These are phyloP conservation scores for Mechanitis messenoides DNA, from an alignment of 2,888 invertebrate species.

Conservation along the genomic window DNA sequence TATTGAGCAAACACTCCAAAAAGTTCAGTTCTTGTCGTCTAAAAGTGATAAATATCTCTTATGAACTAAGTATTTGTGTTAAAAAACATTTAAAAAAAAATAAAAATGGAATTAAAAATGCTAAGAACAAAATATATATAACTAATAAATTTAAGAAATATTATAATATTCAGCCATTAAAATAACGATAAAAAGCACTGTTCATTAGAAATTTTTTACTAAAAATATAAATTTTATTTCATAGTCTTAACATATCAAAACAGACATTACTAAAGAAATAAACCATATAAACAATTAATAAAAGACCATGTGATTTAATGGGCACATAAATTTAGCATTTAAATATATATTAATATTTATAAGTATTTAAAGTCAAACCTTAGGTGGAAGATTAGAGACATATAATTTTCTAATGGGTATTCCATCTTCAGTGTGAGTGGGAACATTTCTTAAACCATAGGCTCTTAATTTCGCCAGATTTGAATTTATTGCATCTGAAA, in stretches of 20 bases:
- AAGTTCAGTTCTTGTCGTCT: slow-evolving; percentile 74
- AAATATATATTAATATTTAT: slow-evolving; percentile 7
- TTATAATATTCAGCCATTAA: no score
- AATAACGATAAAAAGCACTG: no score
- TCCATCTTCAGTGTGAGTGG: slow-evolving; percentile 75
- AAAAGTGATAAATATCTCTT: slow-evolving; percentile 33
- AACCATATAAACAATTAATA: background rate
- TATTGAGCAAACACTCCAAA: slow-evolving; percentile 73
- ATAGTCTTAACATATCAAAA: background rate
- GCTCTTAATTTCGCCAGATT: slow-evolving; percentile 42
- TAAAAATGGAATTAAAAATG: background rate
- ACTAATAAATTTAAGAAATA: no score
- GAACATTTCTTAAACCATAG: slow-evolving; percentile 50
- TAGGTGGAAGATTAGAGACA: slow-evolving; percentile 74
- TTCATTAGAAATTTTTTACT: no score
- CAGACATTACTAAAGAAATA: slow-evolving; percentile 3
- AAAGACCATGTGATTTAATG: slow-evolving; percentile 1
- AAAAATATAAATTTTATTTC: no score
- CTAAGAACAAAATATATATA: no score
- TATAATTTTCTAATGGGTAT: slow-evolving; percentile 77
- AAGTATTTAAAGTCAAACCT: slow-evolving; percentile 44
- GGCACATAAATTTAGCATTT: background rate
- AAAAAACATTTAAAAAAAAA: no score
- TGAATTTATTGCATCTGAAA: slow-evolving; percentile 54
- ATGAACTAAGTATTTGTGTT: no score